Base-by-base conservation (phyloP, 2,888 invertebrate genomes). In the Limnephilus rhombicus region DNA sequence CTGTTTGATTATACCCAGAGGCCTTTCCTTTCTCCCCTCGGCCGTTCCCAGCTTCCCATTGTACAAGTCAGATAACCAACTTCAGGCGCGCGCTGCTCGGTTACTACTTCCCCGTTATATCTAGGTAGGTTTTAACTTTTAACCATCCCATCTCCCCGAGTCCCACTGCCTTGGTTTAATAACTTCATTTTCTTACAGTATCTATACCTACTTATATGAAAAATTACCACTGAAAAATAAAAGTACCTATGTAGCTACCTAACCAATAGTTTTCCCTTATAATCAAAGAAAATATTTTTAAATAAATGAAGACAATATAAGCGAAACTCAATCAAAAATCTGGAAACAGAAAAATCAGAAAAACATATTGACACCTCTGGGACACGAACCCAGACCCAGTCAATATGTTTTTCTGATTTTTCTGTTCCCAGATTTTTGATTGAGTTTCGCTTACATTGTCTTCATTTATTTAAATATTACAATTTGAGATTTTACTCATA, bases 1-100 rank as follows among this genome's bases (percentile, higher is more conserved):
- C 88, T 88, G 34, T 80, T 88, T 68, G 88, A 88, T 88, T 88
- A 88, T 68, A 53, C 88, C 88, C 88, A 80, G 80, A 34, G 88
- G 53, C 29, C 11, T 45, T 15, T 45, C 45, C n/a, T 12, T 7
- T 29, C 3, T n/a, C 68, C 41, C 45, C 86, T 45, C 29, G 68
- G 7, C 68, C 24, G 68, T 68, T 68, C 68, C 68, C 68, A n/a
- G 24, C 24, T 24, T 68, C 24, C 68, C 68, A 68, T 68, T 68
- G 68, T 68, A n/a, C 24, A 68, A n/a, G n/a, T 49, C 45, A 86
- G 86, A 86, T 83, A 86, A 45, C 86, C 45, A 86, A 86, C 41
- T 86, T 86, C 45, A 45, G 45, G 45, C 45, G 12, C 86, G 45
- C 45, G 12, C 86, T 15, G 45, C 45, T 86, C 45, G 86, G 49